Conservation (phyloP, 1,140 invertebrate species). For the Prorops nasuta region DNA sequence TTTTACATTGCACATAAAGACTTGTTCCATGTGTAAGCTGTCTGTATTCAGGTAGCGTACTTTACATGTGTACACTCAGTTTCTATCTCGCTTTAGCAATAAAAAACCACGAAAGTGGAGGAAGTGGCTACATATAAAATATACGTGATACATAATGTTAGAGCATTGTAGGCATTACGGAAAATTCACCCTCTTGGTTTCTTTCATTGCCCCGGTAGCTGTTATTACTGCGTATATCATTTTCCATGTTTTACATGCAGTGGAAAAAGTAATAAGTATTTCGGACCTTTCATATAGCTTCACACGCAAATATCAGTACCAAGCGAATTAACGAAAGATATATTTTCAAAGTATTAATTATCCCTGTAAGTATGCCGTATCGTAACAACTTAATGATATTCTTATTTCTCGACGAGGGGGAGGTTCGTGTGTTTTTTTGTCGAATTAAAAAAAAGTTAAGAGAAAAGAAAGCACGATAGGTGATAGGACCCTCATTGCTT, state of each 20-base stretch:
- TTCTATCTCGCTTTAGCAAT: slow-evolving; percentile 31
- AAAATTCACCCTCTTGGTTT: slow-evolving; percentile 43
- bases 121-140: slow-evolving; percentile 22
- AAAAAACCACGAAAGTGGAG: slow-evolving; percentile 40
- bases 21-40: no score
- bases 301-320: no score
- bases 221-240: slow-evolving; percentile 53
- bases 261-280: no score
- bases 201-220: slow-evolving; percentile 36
- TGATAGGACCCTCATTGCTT: slow-evolving; percentile 1
- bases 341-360: no score
- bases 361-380: no score
- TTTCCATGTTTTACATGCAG: slow-evolving; percentile 44
- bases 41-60: background rate
- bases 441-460: slow-evolving; percentile 20
- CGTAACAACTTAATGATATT: no score
- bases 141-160: slow-evolving; percentile 23
- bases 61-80: slow-evolving; percentile 9
- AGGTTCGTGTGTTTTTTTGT: slow-evolving; percentile 17
- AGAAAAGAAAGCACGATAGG: slow-evolving; percentile 5
- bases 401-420: no score
- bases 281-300: no score
- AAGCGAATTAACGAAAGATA: no score
- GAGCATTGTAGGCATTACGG: slow-evolving; percentile 47
- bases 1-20: no score